phyloP scores from a whole-genome alignment of 2,113 vertebrate genomes.

The Apus apus region DNA sequence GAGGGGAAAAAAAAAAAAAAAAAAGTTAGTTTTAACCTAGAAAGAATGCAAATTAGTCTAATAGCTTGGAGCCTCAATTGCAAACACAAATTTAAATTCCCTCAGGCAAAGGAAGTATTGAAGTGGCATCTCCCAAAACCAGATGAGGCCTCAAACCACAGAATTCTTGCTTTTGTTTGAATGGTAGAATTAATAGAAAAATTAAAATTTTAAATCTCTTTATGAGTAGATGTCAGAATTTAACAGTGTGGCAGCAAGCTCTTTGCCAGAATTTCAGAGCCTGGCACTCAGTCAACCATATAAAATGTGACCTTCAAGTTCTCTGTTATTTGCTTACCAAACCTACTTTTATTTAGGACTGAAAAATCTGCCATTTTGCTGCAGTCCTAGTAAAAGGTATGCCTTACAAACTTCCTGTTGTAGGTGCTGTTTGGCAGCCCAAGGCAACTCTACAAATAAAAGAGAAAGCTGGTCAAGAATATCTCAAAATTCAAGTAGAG shows the following conservation, averaged over 20 bases:
- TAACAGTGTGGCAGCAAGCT: background rate
- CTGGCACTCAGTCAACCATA: background rate
- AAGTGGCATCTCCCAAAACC: background rate
- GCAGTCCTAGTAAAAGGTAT: background rate
- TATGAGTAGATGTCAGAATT: background rate
- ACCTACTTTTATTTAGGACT: background rate
- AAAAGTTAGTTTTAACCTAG: background rate
- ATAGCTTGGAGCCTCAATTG: background rate
- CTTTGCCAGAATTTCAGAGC: background rate
- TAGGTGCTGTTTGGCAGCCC: background rate
- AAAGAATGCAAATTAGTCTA: background rate
- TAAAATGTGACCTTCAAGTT: background rate
- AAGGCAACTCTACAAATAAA: background rate
- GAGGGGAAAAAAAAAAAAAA: background rate
- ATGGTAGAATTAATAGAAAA: background rate
- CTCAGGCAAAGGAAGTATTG: background rate
- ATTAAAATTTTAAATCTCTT: background rate
- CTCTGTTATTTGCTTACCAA: background rate
- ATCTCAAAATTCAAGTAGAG: background rate
- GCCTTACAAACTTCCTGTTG: background rate
- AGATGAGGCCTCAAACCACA: background rate
- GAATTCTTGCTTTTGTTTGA: background rate
- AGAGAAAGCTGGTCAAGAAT: background rate
- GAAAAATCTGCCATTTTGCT: background rate
- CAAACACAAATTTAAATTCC: background rate